A percentile compares a stretch with the other conserved stretches of the same genome.
These are phyloP conservation scores for Boloria euphrosyne DNA, from an alignment of 2,888 invertebrate genomes.

Conservation along the genomic window DNA sequence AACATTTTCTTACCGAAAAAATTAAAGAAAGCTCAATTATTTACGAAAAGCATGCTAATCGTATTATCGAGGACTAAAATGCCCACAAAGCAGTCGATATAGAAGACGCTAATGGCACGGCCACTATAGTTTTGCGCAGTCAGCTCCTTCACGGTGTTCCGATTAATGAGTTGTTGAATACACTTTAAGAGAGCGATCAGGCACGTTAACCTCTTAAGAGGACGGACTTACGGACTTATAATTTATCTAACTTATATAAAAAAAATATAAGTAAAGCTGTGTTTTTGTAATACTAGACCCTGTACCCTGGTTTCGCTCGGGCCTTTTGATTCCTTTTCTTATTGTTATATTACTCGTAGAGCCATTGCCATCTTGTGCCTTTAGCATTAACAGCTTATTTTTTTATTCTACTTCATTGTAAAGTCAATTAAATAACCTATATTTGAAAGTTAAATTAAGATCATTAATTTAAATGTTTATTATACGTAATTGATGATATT, in stretches of 20 bases:
- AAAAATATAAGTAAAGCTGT: background rate
- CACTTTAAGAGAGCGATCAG: conserved; percentile 39
- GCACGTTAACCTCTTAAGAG: conserved; percentile 36
- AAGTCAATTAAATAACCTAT: too few relatives aligned
- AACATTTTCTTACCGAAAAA: too few relatives aligned
- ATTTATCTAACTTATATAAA: conserved; percentile 32
- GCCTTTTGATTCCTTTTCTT: too few relatives aligned
- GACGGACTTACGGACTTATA: conserved; percentile 41
- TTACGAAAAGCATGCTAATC: background rate
- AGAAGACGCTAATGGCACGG: conserved; percentile 54
- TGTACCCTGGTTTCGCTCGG: too few relatives aligned
- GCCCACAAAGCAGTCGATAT: background rate
- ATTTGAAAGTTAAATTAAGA: too few relatives aligned
- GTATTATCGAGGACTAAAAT: background rate
- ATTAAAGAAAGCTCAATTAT: background rate
- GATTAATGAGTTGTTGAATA: conserved; percentile 71
- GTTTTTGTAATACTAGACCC: too few relatives aligned
- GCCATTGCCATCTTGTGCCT: too few relatives aligned
- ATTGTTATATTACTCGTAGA: too few relatives aligned
- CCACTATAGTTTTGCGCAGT: conserved; percentile 54
- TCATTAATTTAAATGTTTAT: too few relatives aligned
- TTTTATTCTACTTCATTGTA: too few relatives aligned
- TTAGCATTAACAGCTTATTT: too few relatives aligned
- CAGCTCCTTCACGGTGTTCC: conserved; percentile 69
- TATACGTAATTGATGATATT: too few relatives aligned